Conservation (phyloP, 2,797 vertebrate species). For the Acrocephalus scirpaceus region DNA sequence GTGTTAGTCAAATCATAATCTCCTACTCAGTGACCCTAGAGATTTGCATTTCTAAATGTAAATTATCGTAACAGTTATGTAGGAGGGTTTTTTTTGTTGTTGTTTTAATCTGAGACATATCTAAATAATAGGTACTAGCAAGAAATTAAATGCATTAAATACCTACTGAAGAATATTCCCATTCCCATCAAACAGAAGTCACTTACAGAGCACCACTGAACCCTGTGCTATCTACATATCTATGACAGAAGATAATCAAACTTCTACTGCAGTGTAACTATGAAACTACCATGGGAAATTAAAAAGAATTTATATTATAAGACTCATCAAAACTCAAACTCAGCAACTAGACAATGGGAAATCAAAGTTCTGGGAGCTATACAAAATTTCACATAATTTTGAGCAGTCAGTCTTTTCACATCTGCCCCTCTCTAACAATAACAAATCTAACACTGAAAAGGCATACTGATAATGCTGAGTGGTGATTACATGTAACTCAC, state of each 20-base stretch:
- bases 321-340: not conserved
- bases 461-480: not conserved
- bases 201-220: not conserved
- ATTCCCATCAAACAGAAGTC: not conserved
- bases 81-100: not conserved
- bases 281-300: not conserved
- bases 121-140: not conserved
- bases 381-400: slow-evolving; percentile 34
- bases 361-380: not conserved
- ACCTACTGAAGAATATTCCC: not conserved
- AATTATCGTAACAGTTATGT: not conserved
- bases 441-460: slow-evolving; percentile 20
- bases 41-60: not conserved
- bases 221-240: not conserved
- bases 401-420: not conserved
- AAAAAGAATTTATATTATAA: not conserved
- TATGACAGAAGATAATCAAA: not conserved
- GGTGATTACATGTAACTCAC: not conserved
- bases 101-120: not conserved
- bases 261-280: not conserved
- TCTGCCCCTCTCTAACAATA: slow-evolving; percentile 44
- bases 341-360: not conserved
- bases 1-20: not conserved
- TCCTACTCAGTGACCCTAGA: not conserved
- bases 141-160: not conserved